Conservation (phyloP, 1,140 invertebrate species). For the Aradophagus sp. region DNA sequence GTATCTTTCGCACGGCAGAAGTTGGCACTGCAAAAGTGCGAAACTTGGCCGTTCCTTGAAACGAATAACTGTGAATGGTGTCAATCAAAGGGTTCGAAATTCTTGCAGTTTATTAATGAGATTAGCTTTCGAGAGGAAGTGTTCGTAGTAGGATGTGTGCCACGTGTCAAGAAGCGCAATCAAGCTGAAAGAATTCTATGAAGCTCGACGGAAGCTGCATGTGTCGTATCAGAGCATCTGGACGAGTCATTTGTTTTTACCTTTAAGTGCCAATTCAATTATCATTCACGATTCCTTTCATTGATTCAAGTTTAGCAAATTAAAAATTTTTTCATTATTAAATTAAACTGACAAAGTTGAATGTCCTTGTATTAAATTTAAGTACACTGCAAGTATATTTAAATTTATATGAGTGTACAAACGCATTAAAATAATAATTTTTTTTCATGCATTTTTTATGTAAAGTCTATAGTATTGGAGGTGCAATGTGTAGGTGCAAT, state of each 20-base stretch:
- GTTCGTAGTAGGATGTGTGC: constrained; percentile 47
- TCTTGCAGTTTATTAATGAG: constrained; percentile 52
- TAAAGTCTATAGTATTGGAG: too few relatives aligned
- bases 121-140: constrained; percentile 36
- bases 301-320: constrained; percentile 1
- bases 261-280: constrained; percentile 42
- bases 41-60: constrained; percentile 6
- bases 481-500: too few relatives aligned
- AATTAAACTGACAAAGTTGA: too few relatives aligned
- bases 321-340: constrained; percentile 3
- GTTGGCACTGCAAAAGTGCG: too few relatives aligned
- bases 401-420: too few relatives aligned
- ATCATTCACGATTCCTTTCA: constrained; percentile 19
- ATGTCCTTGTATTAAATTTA: too few relatives aligned
- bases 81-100: constrained; percentile 45
- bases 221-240: constrained; percentile 44
- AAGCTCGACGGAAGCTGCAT: constrained; percentile 45
- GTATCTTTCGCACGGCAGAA: too few relatives aligned
- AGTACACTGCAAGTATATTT: too few relatives aligned
- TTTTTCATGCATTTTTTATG: too few relatives aligned
- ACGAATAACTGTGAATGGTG: constrained; percentile 16
- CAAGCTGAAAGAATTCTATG: constrained; percentile 50
- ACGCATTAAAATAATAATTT: too few relatives aligned
- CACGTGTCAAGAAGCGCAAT: constrained; percentile 55
- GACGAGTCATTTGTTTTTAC: constrained; percentile 32